Percentiles rank a stretch among this genome's conserved stretches.
phyloP scores from a whole-genome alignment of 2,888 invertebrate species.

The Acleris emargana region DNA sequence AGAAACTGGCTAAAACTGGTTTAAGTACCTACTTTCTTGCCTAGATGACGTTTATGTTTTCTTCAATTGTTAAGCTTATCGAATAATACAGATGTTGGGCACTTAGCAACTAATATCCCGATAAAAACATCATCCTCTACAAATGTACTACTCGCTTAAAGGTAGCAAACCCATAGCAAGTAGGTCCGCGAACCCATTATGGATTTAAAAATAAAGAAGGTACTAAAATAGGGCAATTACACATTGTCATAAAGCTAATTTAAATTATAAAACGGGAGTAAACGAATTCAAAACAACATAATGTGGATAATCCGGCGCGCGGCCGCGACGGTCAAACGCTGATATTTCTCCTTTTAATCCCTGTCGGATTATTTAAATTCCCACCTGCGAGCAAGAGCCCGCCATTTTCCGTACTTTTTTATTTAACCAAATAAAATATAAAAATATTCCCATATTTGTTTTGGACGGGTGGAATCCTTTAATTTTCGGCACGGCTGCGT shows the following conservation, averaged over 20 bases:
- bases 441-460: conserved; percentile 82
- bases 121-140: too few species aligned
- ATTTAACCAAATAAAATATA: conserved; percentile 82
- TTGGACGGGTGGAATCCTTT: conserved; percentile 81
- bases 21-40: too few species aligned
- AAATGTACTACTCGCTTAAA: too few species aligned
- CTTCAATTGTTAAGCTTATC: too few species aligned
- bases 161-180: neutral
- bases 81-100: too few species aligned
- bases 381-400: conserved; percentile 76
- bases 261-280: conserved; percentile 68
- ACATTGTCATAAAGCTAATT: conserved; percentile 56
- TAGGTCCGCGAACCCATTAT: too few species aligned
- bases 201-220: too few species aligned
- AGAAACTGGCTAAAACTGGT: too few species aligned
- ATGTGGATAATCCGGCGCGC: conserved; percentile 69
- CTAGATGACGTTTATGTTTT: too few species aligned
- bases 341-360: conserved; percentile 83
- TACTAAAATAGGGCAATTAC: conserved; percentile 16
- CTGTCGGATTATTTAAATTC: conserved; percentile 84
- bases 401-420: conserved; percentile 66
- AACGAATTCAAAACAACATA: conserved; percentile 66
- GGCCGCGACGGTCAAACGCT: conserved; percentile 79
- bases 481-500: conserved; percentile 79
- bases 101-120: too few species aligned